Conservation (phyloP, 2,113 vertebrate species). For the Ranitomeya imitator region DNA sequence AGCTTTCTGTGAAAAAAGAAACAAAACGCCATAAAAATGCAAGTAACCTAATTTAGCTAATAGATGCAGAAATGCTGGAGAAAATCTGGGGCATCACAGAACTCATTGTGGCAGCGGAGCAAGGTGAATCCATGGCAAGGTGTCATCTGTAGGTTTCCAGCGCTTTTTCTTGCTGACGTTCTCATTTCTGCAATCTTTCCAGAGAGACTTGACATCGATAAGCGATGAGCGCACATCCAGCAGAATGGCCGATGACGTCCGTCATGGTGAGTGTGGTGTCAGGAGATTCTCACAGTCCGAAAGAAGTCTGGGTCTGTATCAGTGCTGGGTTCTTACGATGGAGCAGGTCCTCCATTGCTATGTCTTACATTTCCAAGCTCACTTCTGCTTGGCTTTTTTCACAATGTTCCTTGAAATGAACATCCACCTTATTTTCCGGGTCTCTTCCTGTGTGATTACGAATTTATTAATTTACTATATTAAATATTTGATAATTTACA, state of each 20-base stretch:
- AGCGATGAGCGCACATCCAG: constrained; percentile 59
- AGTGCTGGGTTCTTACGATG: not conserved
- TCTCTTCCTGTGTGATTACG: not conserved
- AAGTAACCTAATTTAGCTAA: too few relatives aligned
- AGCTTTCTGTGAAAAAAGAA: too few relatives aligned
- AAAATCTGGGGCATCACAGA: too few relatives aligned
- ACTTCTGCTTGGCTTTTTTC: not conserved
- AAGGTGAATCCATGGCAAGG: too few relatives aligned
- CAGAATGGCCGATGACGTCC: constrained; percentile 52
- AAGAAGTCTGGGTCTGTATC: not conserved
- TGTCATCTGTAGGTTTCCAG: too few relatives aligned
- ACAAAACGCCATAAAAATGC: too few relatives aligned
- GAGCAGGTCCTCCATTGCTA: not conserved
- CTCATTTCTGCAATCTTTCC: constrained; percentile 46
- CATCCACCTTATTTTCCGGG: not conserved
- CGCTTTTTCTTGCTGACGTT: too few relatives aligned
- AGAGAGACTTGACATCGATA: constrained; percentile 64
- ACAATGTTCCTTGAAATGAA: not conserved
- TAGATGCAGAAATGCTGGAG: too few relatives aligned
- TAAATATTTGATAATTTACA: too few relatives aligned
- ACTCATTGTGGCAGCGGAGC: too few relatives aligned
- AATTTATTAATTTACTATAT: not conserved
- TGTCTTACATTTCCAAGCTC: not conserved
- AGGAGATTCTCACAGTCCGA: not conserved
- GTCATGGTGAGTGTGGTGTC: constrained; percentile 64